phyloP scores from a whole-genome alignment of 2,113 vertebrate species.

The Psittacula cyanocephala region DNA sequence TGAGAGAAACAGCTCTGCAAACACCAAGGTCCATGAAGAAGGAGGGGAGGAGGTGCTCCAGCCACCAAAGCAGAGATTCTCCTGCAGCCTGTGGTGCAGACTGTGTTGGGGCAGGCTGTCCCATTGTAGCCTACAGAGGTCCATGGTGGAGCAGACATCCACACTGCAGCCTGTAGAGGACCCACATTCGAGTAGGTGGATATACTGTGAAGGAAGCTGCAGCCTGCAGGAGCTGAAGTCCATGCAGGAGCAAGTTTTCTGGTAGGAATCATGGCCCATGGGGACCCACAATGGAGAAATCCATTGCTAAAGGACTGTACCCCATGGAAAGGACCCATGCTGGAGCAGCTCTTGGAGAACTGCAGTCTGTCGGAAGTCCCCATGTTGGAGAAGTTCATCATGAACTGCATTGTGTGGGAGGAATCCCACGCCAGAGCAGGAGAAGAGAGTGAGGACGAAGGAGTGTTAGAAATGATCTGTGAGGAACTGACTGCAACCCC shows the following conservation, averaged over 20 bases:
- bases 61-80: not conserved
- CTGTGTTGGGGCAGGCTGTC: not conserved
- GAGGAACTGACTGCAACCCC: not conserved
- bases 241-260: not conserved
- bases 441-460: not conserved
- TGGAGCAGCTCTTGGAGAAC: not conserved
- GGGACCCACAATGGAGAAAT: not conserved
- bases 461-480: fast-evolving
- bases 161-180: not conserved
- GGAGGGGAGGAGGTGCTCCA: not conserved
- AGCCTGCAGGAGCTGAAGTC: not conserved
- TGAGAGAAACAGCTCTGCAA: not conserved
- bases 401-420: not conserved
- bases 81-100: not conserved
- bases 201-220: not conserved
- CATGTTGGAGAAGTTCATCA: not conserved
- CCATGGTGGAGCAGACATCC: not conserved
- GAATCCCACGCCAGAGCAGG: not conserved
- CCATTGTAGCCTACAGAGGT: not conserved
- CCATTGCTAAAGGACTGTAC: not conserved
- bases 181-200: not conserved
- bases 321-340: not conserved
- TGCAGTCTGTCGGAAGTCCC: not conserved
- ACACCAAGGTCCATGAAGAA: not conserved
- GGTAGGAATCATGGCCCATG: not conserved